These are phyloP conservation scores for Cosmia trapezina DNA, from an alignment of 2,888 invertebrate species.

Conservation along the genomic window DNA sequence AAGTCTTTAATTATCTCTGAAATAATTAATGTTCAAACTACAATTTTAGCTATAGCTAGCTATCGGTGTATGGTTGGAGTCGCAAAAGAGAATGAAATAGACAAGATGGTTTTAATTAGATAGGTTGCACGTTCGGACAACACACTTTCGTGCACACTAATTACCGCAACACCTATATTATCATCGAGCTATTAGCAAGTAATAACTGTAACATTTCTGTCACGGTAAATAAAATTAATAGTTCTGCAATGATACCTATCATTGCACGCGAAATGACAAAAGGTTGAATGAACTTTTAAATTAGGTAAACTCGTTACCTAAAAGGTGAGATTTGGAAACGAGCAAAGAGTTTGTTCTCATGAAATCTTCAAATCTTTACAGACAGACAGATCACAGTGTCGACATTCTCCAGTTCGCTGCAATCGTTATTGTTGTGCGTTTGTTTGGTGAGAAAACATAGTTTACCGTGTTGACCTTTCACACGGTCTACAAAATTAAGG, in stretches of 20 bases:
- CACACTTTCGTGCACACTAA: slow-evolving; percentile 31
- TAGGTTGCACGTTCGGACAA: neutral
- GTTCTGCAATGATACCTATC: neutral
- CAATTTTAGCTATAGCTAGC: neutral
- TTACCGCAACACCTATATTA: neutral
- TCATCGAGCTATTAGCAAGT: slow-evolving; percentile 7
- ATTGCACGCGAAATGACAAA: slow-evolving; percentile 11
- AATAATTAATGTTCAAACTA: neutral
- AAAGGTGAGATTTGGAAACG: slow-evolving; percentile 37
- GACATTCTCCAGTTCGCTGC: slow-evolving; percentile 64
- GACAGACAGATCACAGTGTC: slow-evolving; percentile 56
- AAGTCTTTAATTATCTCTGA: neutral
- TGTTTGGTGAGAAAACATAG: slow-evolving; percentile 53
- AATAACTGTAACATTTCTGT: slow-evolving; percentile 13
- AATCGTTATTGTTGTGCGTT: slow-evolving; percentile 58
- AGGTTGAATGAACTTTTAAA: slow-evolving; percentile 21
- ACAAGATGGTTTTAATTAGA: slow-evolving; percentile 16
- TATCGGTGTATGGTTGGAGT: neutral
- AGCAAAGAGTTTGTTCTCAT: slow-evolving; percentile 58
- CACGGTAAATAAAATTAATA: neutral
- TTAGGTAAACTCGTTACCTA: slow-evolving; percentile 21
- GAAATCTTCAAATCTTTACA: slow-evolving; percentile 55
- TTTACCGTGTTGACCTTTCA: slow-evolving; percentile 71
- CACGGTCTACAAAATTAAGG: slow-evolving; percentile 71
- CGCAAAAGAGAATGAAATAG: neutral